phyloP scores from a whole-genome alignment of 2,888 invertebrate genomes.

The Taphrorychus bicolor region DNA sequence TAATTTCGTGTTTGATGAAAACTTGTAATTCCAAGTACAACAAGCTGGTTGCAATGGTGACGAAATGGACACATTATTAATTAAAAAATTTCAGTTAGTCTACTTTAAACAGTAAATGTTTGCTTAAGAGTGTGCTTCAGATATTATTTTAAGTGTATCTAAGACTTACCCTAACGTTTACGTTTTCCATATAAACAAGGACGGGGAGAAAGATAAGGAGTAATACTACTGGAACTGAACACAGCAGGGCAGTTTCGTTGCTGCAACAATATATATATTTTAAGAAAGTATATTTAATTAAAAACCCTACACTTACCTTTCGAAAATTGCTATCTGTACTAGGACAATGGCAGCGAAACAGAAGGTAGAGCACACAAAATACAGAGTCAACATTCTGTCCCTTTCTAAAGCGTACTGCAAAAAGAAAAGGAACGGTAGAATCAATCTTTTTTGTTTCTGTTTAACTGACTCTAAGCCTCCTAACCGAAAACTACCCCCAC shows the following conservation, averaged over 20 bases:
- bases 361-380: conserved; percentile 82
- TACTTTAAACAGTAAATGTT: too few relatives aligned
- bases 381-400: conserved; percentile 86
- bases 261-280: conserved; percentile 52
- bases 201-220: conserved; percentile 63
- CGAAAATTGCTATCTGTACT: conserved; percentile 67
- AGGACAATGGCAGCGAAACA: conserved; percentile 73
- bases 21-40: too few relatives aligned
- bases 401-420: conserved; percentile 82
- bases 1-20: too few relatives aligned
- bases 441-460: too few relatives aligned
- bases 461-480: too few relatives aligned
- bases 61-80: too few relatives aligned
- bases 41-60: too few relatives aligned
- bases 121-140: too few relatives aligned
- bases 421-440: conserved; percentile 50
- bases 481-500: too few relatives aligned
- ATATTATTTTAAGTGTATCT: background rate
- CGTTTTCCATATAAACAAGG: conserved; percentile 65
- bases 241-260: conserved; percentile 56
- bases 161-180: conserved; percentile 56
- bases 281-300: background rate
- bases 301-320: conserved; percentile 46
- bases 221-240: conserved; percentile 59
- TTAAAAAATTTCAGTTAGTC: too few relatives aligned